Base-by-base conservation (phyloP, 64 coral and sea anemone genomes). In the Montipora capricornis region DNA sequence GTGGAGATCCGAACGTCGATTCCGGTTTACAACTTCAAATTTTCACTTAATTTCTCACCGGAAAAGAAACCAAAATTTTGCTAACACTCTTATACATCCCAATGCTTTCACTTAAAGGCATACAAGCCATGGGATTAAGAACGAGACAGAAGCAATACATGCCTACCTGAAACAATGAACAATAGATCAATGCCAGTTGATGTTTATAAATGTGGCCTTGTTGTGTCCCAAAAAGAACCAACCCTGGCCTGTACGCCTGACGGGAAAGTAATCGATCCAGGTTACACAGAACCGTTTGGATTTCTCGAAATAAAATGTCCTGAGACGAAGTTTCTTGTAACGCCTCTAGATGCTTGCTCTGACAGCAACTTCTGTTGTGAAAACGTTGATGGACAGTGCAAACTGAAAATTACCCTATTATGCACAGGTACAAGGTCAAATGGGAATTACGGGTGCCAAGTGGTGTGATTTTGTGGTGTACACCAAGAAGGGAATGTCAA, bases 261-360 rank as follows among this genome's bases (percentile, higher is more conserved):
- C 74, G 90, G 79, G 5, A 92, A 92, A 47, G 90, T 92, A 2
- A 78, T 87, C 20, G 91, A 93, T 79, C 4, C 17, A 45, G 73
- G 82, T 5, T 85, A 51, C 44, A 84, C 0, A 45, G 9, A 77
- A 14, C 49, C 81, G 20, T 93, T 78, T 76, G 80, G 69, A 4
- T 17, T 92, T 2, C 5, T 84, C 6, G 90, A 92, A 75, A 15
- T 92, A 5, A 92, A 92, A 84, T 92, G 90, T 37, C 83, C 91
- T 14, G 2, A 80, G 13, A 80, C 82, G 0, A 88, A 80, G 59
- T 79, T 57, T 49, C 7, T 17, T 8, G 91, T 93, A 64, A 80
- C 83, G 53, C 91, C 83, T 19, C 17, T 20, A 15, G 81, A 93
- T 53, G 91, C 80, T 11, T 84, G 79, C 15, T 74, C 79, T 13